Base-by-base conservation (phyloP, 1,140 invertebrate species). In the Panagrolaimus sp. region DNA sequence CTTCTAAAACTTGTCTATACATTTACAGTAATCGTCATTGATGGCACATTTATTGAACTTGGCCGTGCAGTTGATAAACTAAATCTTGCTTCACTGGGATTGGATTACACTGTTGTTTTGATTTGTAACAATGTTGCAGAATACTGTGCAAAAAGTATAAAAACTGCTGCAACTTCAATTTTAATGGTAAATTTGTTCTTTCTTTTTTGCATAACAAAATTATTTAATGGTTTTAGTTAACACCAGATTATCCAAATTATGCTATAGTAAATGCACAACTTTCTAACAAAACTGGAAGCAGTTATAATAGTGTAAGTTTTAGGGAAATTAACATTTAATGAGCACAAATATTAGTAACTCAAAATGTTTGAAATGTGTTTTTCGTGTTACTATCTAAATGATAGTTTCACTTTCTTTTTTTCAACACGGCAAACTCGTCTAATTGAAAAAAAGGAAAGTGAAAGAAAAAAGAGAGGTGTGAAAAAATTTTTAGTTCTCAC, bases 21-120 rank as follows among this genome's bases (percentile, higher is more conserved):
- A n/a, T 57, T 57, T 57, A 11, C 16, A 57, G 51, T 57, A 13
- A 57, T 57, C 13, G 51, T 57, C 0, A 57, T 57, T 20, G 51
- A 57, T 20, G 51, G 51, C 1, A 57, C 20, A 20, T 57, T 57
- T 57, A 16, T 7, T 1, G 27, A 57, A 8, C 3, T 20, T 5
- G 11, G 11, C n/a, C 20, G 20, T 0, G 51, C 51, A 0, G 20
- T 57, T 13, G 51, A 57, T 13, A 57, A 57, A 57, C 11, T 57
- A 27, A 27, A 57, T 20, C 9, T 57, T 14, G 51, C 20, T 0
- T 11, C 27, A 0, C 7, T 57, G 51, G 27, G 27, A 25, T 14
- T 25, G 4, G 51, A 27, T 3, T 57, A 57, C 20, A 25, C 20
- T 5, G n/a, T 57, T 27, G 27, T 57, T 57, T 57, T 20, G n/a